Percentiles rank a stretch among this genome's conserved stretches.
Evolutionary conservation across 2,797 vertebrate species (phyloP).

Genomic region (Sebastes vulpes): DNA sequence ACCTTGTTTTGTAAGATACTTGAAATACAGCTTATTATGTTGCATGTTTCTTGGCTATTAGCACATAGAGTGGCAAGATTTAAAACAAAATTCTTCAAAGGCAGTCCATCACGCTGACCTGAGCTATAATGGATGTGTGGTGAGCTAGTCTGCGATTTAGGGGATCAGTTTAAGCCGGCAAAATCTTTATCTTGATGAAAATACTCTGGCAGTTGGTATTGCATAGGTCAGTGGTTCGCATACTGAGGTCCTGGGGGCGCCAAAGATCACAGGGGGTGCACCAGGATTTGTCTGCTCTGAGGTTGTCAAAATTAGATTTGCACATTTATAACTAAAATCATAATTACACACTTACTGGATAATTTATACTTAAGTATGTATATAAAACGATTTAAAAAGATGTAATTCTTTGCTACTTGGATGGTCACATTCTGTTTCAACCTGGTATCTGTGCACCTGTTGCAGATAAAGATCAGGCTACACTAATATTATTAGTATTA

Average conservation of each 20-base stretch:
- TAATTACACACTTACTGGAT: background rate
- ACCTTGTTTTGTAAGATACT: background rate
- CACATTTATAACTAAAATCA: background rate
- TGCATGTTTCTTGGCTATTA: background rate
- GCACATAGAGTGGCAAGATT: background rate
- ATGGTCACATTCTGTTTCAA: no score
- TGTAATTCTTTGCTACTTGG: no score
- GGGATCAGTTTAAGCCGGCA: background rate
- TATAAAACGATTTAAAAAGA: background rate
- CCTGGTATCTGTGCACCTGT: no score
- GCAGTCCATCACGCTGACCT: background rate
- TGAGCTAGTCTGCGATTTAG: constrained; percentile 16
- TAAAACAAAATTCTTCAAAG: background rate
- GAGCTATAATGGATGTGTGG: constrained; percentile 7
- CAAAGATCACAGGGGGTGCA: no score
- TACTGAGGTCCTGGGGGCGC: no score
- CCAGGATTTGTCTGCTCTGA: no score
- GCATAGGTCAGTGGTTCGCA: no score
- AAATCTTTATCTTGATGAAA: constrained; percentile 35
- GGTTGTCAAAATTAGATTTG: no score
- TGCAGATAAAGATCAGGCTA: no score
- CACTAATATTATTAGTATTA: no score
- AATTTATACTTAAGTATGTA: background rate
- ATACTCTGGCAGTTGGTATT: background rate
- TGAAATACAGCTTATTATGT: background rate